Evolutionary conservation across 2,888 invertebrate genomes (phyloP), one percentile per base, ranked within the genome.

Genomic region (Drosophila demipolita): DNA sequence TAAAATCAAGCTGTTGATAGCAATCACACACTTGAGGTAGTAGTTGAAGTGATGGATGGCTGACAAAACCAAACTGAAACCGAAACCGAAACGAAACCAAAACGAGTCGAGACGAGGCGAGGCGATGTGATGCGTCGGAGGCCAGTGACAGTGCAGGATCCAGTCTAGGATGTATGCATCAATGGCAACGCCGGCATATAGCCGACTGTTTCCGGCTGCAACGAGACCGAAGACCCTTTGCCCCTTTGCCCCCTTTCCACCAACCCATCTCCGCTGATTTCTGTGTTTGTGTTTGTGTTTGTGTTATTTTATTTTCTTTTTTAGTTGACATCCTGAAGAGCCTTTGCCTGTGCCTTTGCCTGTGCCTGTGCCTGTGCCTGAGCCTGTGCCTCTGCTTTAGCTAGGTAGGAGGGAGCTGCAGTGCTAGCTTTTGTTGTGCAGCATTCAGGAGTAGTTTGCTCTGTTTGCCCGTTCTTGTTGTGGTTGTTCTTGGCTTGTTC

Each of bases 1-100:
- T 82, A 73, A 86, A 86, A 89, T 87, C 88, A 89, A 89, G 90
- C 86, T 86, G 86, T 87, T 86, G 86, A 86, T 86, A 73, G 88
- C 90, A 87, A 89, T 86, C 86, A 86, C 85, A 87, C 89, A 80
- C 87, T 87, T 80, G 82, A 82, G 87, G 67, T 83, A 72, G 66
- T 70, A 72, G 68, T 70, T 77, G 61, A 78, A 78, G 69, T 88
- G 87, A 72, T 75, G 81, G 69, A 73, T 77, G 69, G 66, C 60
- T 60, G 60, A 36, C 62, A 49, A 54, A 48, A 45, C 55, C 58
- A 52, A 33, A 66, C 54, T 49, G 54, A 57, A 62, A 55, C 54
- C 48, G 29, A 68, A 58, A 50, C 50, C 50, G n/a, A 60, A 45
- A 54, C 65, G 45, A 48, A 48, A 59, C 52, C 36, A 54, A 40